These are phyloP conservation scores for Lepilemur septentrionalis DNA, from an alignment of 2,797 vertebrate genomes.

Conservation along the genomic window DNA sequence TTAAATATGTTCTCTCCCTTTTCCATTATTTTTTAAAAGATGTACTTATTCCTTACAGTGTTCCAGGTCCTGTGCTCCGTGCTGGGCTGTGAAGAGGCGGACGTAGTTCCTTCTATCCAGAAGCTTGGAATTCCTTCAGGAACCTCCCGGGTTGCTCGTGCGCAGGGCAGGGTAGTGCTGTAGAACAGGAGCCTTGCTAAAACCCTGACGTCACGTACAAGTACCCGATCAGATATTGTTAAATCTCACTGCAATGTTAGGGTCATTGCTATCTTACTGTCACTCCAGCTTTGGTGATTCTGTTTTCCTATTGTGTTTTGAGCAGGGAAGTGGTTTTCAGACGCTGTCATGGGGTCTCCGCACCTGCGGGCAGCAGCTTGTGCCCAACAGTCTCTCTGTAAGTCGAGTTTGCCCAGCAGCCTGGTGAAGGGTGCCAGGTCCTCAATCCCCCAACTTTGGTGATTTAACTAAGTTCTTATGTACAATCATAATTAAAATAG, in stretches of 20 bases:
- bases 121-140: neutral
- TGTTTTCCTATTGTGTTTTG: too few species aligned
- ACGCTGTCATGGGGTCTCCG: neutral
- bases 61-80: neutral
- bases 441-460: neutral
- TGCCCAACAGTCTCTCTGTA: neutral
- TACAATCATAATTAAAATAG: neutral
- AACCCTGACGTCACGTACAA: neutral
- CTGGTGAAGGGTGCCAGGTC: neutral
- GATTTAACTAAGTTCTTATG: neutral
- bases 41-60: neutral
- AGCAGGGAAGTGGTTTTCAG: neutral
- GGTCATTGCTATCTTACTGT: neutral
- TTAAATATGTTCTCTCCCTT: neutral
- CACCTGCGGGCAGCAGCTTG: neutral
- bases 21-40: neutral
- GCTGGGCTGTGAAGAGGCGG: neutral
- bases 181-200: neutral
- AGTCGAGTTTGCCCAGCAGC: neutral
- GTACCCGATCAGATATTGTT: neutral
- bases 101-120: fast-evolving
- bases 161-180: neutral
- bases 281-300: neutral
- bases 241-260: neutral
- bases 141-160: neutral